Evolutionary conservation across 2,113 vertebrate genomes (phyloP).

Genomic region (Oreotragus oreotragus): DNA sequence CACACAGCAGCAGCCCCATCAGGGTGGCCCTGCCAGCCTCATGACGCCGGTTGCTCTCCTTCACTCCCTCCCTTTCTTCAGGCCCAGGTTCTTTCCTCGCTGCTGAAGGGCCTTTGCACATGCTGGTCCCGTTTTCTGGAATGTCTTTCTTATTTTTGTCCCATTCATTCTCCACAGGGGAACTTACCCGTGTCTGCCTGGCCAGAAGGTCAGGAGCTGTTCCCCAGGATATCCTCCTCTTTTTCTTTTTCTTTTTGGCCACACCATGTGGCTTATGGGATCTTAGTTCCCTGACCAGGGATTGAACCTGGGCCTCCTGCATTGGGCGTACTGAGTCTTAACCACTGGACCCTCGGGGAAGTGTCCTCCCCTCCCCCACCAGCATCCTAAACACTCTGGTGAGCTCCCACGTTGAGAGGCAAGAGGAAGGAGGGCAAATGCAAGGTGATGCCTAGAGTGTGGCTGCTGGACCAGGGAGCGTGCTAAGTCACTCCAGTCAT

Average conservation of each 20-base stretch:
- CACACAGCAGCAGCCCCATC: too few species aligned
- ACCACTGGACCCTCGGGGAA: neutral
- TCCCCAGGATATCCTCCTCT: neutral
- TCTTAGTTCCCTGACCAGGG: neutral
- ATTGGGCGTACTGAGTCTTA: neutral
- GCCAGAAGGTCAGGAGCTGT: neutral
- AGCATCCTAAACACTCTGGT: neutral
- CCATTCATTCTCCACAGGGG: neutral
- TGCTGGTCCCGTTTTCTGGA: neutral
- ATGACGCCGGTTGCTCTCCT: rapidly evolving
- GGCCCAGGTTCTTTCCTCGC: rapidly evolving
- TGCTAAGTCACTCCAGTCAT: neutral
- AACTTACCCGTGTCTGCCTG: neutral
- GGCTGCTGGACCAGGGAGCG: neutral
- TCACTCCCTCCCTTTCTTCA: neutral
- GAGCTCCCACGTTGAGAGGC: too few species aligned
- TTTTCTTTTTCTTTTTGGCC: neutral
- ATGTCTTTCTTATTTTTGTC: neutral
- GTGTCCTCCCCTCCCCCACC: neutral
- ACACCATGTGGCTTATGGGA: neutral
- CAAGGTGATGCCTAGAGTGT: neutral
- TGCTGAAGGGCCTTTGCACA: neutral
- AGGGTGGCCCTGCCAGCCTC: neutral
- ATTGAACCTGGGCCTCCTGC: neutral
- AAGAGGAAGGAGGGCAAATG: neutral